These are phyloP conservation scores for Monopis laevigella DNA, from an alignment of 2,888 invertebrate species.

Conservation along the genomic window DNA sequence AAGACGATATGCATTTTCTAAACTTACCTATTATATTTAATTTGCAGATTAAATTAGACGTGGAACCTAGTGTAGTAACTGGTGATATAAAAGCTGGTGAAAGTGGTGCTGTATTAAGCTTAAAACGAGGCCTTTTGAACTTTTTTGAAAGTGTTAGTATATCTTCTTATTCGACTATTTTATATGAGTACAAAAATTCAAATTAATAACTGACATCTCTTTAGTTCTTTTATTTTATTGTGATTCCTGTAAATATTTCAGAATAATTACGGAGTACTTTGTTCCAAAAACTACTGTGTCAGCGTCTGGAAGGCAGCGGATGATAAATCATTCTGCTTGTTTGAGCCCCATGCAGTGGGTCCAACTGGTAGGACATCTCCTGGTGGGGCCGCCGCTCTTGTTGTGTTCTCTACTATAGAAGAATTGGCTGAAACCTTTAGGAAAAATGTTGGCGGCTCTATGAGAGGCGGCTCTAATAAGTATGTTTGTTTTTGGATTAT, in stretches of 20 bases:
- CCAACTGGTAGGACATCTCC: constrained; percentile 36
- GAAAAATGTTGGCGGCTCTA: constrained; percentile 32
- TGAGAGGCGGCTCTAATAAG: constrained; percentile 38
- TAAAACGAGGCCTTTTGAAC: constrained; percentile 31
- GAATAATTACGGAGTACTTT: constrained; percentile 43
- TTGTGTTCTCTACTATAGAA: constrained; percentile 31
- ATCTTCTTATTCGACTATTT: background rate
- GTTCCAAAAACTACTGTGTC: constrained; percentile 49
- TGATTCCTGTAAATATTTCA: no score
- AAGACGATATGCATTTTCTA: no score
- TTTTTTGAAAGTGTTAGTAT: constrained; percentile 42
- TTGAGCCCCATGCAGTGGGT: constrained; percentile 49
- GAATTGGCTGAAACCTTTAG: constrained; percentile 35
- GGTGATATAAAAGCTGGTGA: constrained; percentile 48
- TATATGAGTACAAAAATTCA: background rate
- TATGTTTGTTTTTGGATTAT: constrained; percentile 25
- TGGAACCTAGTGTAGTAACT: constrained; percentile 27
- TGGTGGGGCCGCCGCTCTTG: constrained; percentile 35
- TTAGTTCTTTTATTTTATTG: background rate
- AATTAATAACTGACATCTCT: background rate
- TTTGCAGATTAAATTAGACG: constrained; percentile 36
- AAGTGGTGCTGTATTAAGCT: constrained; percentile 32
- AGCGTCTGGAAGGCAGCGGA: constrained; percentile 37
- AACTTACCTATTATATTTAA: no score
- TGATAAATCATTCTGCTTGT: constrained; percentile 32